Percentiles rank a stretch among this genome's conserved stretches.
These are phyloP conservation scores for Denticeps clupeoides DNA, from an alignment of 2,797 vertebrate species.

Conservation along the genomic window DNA sequence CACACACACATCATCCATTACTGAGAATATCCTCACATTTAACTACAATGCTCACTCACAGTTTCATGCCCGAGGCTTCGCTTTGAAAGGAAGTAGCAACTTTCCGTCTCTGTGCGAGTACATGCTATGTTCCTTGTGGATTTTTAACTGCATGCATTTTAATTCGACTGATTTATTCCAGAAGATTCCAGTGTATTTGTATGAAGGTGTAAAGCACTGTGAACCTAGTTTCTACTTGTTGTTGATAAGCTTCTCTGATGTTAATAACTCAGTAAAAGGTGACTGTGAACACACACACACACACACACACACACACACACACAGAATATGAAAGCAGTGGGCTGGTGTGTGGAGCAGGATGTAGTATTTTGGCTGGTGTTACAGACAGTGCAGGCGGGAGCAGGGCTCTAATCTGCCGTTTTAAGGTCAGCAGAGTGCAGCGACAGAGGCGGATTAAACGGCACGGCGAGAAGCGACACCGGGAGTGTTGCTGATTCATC, in stretches of 20 bases:
- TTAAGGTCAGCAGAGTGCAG: background rate
- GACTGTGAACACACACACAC: too few relatives aligned
- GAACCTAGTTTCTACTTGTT: too few relatives aligned
- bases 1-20: slow-evolving; percentile 1
- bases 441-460: background rate
- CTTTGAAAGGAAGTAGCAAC: background rate
- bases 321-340: too few relatives aligned
- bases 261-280: too few relatives aligned
- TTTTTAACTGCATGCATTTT: background rate
- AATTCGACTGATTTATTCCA: background rate
- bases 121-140: background rate
- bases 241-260: too few relatives aligned
- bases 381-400: background rate
- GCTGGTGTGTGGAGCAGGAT: too few relatives aligned
- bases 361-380: too few relatives aligned
- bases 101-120: background rate
- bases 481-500: background rate
- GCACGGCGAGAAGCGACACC: background rate
- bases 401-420: background rate
- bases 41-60: background rate
- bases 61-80: background rate
- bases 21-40: background rate
- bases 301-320: too few relatives aligned
- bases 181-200: too few relatives aligned
- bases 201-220: too few relatives aligned